phyloP scores from a whole-genome alignment of 2,888 invertebrate species.

The Parnassius apollo region DNA sequence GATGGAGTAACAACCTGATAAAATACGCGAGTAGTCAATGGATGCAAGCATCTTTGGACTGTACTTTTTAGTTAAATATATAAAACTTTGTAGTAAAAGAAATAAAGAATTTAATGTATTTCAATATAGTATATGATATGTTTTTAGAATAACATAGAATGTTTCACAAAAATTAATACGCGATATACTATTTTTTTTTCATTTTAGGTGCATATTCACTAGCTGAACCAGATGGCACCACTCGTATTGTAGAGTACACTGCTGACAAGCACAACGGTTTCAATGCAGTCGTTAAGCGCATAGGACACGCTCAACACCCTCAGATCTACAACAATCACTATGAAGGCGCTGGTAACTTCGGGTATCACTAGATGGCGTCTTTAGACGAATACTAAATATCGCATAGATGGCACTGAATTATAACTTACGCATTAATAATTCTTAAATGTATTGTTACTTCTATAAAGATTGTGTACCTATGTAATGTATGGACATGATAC shows the following conservation, averaged over 20 bases:
- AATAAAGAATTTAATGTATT: too few relatives aligned
- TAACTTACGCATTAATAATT: not conserved
- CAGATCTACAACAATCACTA: constrained; percentile 60
- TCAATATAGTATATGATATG: too few relatives aligned
- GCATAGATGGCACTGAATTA: constrained; percentile 47
- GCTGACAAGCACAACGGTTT: constrained; percentile 76
- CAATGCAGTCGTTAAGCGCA: constrained; percentile 75
- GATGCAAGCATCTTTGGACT: too few relatives aligned
- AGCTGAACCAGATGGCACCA: constrained; percentile 75
- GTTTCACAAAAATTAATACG: too few relatives aligned
- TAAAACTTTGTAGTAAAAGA: too few relatives aligned
- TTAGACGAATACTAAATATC: not conserved
- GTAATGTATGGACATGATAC: too few relatives aligned
- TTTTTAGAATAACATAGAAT: too few relatives aligned
- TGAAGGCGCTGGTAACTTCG: constrained; percentile 52
- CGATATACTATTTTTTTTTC: not conserved
- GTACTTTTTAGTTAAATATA: too few relatives aligned
- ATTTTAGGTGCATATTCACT: constrained; percentile 73
- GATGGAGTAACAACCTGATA: too few relatives aligned
- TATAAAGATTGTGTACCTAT: too few relatives aligned
- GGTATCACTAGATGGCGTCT: constrained; percentile 67
- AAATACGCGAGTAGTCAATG: too few relatives aligned
- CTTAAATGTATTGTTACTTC: too few relatives aligned
- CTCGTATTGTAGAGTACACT: constrained; percentile 76
- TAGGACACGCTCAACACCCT: constrained; percentile 72